Evolutionary conservation across 2,888 invertebrate genomes (phyloP), one percentile per base, ranked within the genome.

Genomic region (Lamellibrachia columna): DNA sequence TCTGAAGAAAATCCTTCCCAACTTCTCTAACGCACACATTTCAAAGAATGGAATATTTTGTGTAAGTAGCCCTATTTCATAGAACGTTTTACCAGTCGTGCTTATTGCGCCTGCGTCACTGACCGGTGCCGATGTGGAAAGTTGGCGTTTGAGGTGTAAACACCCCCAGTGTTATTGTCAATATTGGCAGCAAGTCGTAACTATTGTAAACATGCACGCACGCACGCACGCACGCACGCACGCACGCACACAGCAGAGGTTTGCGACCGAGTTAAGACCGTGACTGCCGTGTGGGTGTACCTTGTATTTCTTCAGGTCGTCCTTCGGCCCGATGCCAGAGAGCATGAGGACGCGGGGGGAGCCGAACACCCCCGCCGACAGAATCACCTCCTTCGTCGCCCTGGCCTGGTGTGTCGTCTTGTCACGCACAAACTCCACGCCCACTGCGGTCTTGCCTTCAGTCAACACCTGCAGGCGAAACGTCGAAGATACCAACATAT

Each of bases 311-410:
- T 95, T 94, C 3, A 97, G 95, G 52, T 96, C 95, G 9, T 95
- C 94, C 58, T 94, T 94, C 1, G 96, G 97, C 4, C 97, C 97
- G 15, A 97, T 94, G 15, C 96, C 96, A 53, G 96, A 96, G 92
- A 96, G 93, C 95, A 96, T 94, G 7, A 97, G 94, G 1, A 97
- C 93, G 53, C 96, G 96, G 3, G 96, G 95, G 1, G 96, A 95
- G 90, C 95, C 96, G 7, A 97, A 95, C 7, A 96, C 93, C 6
- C 97, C 97, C 3, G 96, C 96, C 22, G 96, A 95, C 7, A 96
- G 94, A 52, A 96, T 95, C 40, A 96, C 95, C 93, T 96, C 95
- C 93, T 95, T 95, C 90, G 93, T 94, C 52, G 95, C 95, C 91
- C 95, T 94, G 4, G 95, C 95, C 22, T 94, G 94, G 52, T 94